Evolutionary conservation across 2,888 invertebrate genomes (phyloP), one percentile per base, ranked within the genome.

Genomic region (Oxytorus armatus): DNA sequence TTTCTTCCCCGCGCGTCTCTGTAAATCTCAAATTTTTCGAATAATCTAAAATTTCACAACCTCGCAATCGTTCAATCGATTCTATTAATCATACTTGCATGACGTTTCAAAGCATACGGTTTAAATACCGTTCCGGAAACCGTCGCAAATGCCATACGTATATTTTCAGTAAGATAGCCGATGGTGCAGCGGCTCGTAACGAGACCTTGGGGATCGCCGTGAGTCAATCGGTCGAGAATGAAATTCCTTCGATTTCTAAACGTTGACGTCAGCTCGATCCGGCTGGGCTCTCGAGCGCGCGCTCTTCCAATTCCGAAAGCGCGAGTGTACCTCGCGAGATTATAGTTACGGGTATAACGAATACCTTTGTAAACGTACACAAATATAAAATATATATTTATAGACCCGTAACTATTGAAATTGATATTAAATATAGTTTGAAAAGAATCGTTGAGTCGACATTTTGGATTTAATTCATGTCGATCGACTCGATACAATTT

Each of bases 221-320:
- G 47, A 33, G n/a, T n/a, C 33, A 49, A 55, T 53, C 29, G 14
- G 10, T 18, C 39, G 42, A 65, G 65, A 77, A 65, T 39, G 16
- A 49, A 72, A 70, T 77, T 77, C 77, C 77, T 77, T 7, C 11
- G 57, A 70, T 77, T 77, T 77, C 59, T 51, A 49, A 72, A 59
- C 65, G 65, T 59, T 77, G 77, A 77, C 77, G 77, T 77, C 70
- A 77, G 25, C 77, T 21, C 63, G 29, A 66, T 65, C 39, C 65
- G 77, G 57, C 72, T 39, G 47, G 65, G 57, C 65, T 59, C 57
- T 70, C 36, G 57, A 66, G 63, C 57, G 29, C 51, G 8, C 57
- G 72, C 11, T 42, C n/a, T n/a, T n/a, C 39, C 49, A 77, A 77
- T 77, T 77, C 77, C 77, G 57, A 77, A 77, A 66, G 59, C 49